phyloP scores from a whole-genome alignment of 2,113 vertebrate genomes.

The Fregetta grallaria region DNA sequence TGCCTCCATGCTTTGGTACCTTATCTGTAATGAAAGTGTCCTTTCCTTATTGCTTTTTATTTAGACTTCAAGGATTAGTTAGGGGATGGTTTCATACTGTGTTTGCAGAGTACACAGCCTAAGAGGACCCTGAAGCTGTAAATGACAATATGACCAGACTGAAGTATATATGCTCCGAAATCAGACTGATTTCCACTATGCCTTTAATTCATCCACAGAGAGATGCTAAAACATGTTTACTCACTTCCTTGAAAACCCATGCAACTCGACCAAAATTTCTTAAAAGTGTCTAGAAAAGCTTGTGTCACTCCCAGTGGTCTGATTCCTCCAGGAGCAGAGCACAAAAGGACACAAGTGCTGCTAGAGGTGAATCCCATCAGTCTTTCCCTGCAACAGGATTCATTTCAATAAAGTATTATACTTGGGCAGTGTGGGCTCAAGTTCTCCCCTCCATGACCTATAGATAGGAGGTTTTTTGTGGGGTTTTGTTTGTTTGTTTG shows the following conservation, averaged over 20 bases:
- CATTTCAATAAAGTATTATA: neutral
- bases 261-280: neutral
- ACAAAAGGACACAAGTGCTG: rapidly evolving
- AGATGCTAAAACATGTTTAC: neutral
- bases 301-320: neutral
- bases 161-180: neutral
- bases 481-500: neutral
- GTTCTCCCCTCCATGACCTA: neutral
- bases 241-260: neutral
- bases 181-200: neutral
- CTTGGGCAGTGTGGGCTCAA: rapidly evolving
- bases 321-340: neutral
- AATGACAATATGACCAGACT: neutral
- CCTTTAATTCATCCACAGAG: neutral
- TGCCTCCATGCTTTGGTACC: neutral
- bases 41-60: neutral
- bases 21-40: neutral
- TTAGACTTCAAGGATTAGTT: neutral
- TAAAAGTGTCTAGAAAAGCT: neutral
- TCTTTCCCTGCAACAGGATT: neutral
- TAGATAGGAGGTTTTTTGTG: neutral
- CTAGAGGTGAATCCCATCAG: neutral
- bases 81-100: neutral
- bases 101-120: neutral
- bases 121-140: neutral